Percentiles rank a stretch among this genome's conserved stretches.
Conservation (phyloP, 2,797 vertebrate genomes). For the Todus mexicanus region DNA sequence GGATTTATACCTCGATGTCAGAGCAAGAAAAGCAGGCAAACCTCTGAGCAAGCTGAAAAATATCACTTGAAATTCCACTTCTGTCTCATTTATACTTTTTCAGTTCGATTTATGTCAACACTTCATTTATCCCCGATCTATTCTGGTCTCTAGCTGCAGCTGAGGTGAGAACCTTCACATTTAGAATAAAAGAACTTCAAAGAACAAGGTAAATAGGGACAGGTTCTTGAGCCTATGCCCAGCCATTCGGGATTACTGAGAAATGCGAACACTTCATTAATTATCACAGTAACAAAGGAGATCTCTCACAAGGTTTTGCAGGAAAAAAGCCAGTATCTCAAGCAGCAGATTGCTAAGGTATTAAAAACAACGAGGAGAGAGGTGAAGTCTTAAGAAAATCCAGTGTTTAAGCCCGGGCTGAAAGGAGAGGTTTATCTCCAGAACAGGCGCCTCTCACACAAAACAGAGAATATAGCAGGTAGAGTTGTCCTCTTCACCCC, state of each 20-base stretch:
- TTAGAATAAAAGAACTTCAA: constrained; percentile 14
- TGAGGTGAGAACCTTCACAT: constrained; percentile 18
- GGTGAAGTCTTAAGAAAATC: neutral
- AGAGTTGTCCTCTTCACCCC: neutral
- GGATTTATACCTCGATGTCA: neutral
- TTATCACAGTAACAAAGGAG: neutral
- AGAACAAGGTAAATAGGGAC: neutral
- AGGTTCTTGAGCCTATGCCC: neutral
- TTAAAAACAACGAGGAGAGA: neutral
- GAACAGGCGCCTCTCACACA: neutral
- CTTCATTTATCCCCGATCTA: neutral
- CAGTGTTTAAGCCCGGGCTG: neutral
- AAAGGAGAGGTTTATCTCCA: neutral
- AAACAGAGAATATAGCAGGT: neutral
- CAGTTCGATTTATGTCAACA: neutral
- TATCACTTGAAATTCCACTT: neutral
- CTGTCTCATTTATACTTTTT: neutral
- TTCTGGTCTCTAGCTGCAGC: neutral
- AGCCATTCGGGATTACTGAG: neutral
- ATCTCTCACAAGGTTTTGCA: neutral
- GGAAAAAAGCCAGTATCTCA: neutral
- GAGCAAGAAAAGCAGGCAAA: neutral
- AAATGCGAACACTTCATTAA: neutral
- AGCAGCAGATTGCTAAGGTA: neutral
- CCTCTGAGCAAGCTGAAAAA: neutral